phyloP scores from a whole-genome alignment of 2,113 vertebrate genomes.

The Physeter macrocephalus region DNA sequence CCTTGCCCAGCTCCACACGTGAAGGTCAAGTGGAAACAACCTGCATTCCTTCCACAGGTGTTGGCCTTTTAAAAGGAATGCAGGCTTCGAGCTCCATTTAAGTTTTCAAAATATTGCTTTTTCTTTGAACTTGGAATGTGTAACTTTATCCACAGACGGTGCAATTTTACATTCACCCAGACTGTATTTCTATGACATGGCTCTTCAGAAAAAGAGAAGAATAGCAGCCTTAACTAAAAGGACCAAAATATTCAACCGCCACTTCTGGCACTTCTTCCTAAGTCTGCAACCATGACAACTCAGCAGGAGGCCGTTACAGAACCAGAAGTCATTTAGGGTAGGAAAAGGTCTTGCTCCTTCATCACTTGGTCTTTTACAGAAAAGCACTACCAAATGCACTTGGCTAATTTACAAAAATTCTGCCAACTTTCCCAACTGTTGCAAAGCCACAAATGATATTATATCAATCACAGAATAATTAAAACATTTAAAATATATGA shows the following conservation, averaged over 20 bases:
- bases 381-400: constrained; percentile 22
- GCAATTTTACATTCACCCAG: constrained; percentile 14
- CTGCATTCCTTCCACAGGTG: constrained; percentile 70
- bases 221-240: not conserved
- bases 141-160: constrained; percentile 50
- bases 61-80: constrained; percentile 68
- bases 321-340: not conserved
- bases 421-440: not conserved
- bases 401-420: not conserved
- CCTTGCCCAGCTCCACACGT: not conserved
- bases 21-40: constrained; percentile 67
- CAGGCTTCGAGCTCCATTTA: constrained; percentile 69
- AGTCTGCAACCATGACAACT: not conserved
- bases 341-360: not conserved
- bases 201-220: not conserved
- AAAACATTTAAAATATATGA: constrained; percentile 6
- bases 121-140: constrained; percentile 71
- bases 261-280: not conserved
- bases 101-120: constrained; percentile 73
- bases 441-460: not conserved
- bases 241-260: not conserved
- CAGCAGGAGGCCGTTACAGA: not conserved
- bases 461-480: not conserved
- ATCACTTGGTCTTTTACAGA: not conserved
- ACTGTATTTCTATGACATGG: not conserved